A percentile compares a stretch with the other conserved stretches of the same genome.
Evolutionary conservation across 2,797 vertebrate species (phyloP).

Genomic region (Microchirus variegatus): DNA sequence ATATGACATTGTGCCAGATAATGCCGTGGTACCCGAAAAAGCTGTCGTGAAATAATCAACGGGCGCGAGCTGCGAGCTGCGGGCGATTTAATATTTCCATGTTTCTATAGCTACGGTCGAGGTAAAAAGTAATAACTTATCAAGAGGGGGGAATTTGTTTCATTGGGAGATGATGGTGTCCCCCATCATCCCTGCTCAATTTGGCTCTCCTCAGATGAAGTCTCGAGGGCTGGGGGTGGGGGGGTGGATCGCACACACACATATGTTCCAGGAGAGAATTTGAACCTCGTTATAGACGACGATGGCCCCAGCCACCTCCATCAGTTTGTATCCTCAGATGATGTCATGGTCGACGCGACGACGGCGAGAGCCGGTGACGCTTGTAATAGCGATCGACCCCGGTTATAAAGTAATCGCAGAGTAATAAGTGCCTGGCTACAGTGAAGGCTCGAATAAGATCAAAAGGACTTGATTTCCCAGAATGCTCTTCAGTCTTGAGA

Average conservation of each 20-base stretch:
- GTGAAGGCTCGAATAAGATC: conserved; percentile 39
- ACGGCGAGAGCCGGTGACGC: conserved; percentile 23
- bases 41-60: conserved; percentile 2
- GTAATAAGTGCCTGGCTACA: conserved; percentile 31
- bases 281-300: conserved; percentile 16
- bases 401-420: conserved; percentile 20
- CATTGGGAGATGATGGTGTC: conserved; percentile 17
- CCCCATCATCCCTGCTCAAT: conserved; percentile 20
- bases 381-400: conserved; percentile 16
- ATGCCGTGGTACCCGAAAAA: neutral
- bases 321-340: conserved; percentile 35
- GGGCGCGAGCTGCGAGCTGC: neutral
- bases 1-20: neutral
- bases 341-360: conserved; percentile 16
- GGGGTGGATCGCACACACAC: no score
- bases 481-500: conserved; percentile 45
- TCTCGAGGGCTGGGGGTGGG: conserved; percentile 8
- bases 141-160: conserved; percentile 15
- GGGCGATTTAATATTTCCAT: neutral
- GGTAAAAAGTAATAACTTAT: conserved; percentile 13
- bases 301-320: conserved; percentile 33
- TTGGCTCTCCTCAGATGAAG: conserved; percentile 39
- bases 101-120: conserved; percentile 7
- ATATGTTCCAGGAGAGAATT: conserved; percentile 28
- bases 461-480: conserved; percentile 55